These are phyloP conservation scores for Acipenser oxyrinchus DNA, from an alignment of 2,797 vertebrate genomes.

Conservation along the genomic window DNA sequence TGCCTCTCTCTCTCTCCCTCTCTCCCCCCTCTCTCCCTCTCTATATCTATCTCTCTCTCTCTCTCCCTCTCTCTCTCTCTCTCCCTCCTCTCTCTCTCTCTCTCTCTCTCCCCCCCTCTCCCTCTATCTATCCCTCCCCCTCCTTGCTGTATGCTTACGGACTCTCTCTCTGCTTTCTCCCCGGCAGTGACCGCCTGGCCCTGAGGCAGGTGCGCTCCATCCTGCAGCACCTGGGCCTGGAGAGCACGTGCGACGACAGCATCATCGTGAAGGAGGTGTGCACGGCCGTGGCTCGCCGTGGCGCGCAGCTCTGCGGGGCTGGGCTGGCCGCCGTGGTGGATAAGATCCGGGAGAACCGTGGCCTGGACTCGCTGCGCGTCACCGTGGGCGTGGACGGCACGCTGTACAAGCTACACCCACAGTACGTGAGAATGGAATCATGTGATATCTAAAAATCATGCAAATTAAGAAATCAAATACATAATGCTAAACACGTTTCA, in stretches of 20 bases:
- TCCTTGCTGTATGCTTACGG: too few relatives aligned
- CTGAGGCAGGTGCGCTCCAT: constrained; percentile 90
- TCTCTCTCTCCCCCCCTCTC: too few relatives aligned
- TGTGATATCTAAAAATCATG: too few relatives aligned
- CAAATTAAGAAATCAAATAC: too few relatives aligned
- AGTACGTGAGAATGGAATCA: constrained; percentile 62
- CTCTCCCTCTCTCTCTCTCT: too few relatives aligned
- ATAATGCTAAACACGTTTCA: too few relatives aligned
- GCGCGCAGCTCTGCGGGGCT: constrained; percentile 85
- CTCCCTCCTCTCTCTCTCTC: too few relatives aligned
- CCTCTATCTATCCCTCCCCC: too few relatives aligned
- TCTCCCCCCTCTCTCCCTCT: too few relatives aligned
- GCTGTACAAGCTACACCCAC: constrained; percentile 91
- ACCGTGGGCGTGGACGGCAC: constrained; percentile 92
- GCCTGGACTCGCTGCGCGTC: constrained; percentile 69
- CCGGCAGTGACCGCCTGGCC: constrained; percentile 79
- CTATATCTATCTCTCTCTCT: too few relatives aligned
- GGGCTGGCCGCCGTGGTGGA: constrained; percentile 90
- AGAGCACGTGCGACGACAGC: constrained; percentile 88
- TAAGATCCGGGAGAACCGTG: constrained; percentile 82
- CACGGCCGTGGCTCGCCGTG: constrained; percentile 70
- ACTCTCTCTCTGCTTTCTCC: too few relatives aligned
- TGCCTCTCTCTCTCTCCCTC: not conserved
- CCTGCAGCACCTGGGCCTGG: constrained; percentile 84
- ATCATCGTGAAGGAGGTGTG: constrained; percentile 97